A percentile compares a stretch with the other conserved stretches of the same genome.
Conservation (phyloP, 2,888 invertebrate genomes). For the Nephrotoma flavescens region DNA sequence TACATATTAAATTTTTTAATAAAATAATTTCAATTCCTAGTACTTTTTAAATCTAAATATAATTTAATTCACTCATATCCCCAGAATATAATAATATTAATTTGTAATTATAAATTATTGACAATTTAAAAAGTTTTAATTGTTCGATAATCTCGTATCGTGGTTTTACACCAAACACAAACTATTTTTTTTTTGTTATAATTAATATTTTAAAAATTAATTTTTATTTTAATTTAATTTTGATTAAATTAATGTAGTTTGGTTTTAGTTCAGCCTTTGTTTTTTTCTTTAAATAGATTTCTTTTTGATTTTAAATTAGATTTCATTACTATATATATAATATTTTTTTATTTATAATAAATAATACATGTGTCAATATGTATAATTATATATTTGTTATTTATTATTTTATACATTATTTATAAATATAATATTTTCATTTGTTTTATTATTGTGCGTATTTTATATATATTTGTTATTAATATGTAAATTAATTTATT, state of each 20-base stretch:
- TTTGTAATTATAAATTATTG: background rate
- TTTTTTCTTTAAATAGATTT: background rate
- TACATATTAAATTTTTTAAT: background rate
- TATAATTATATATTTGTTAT: background rate
- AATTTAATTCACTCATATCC: background rate
- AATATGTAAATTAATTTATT: background rate
- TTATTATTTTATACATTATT: background rate
- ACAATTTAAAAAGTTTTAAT: background rate
- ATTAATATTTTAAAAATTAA: background rate
- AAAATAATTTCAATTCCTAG: background rate
- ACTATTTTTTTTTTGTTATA: background rate
- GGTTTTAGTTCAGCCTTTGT: background rate
- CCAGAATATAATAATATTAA: background rate
- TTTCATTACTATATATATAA: background rate
- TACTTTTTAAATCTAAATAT: background rate
- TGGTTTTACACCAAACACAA: background rate
- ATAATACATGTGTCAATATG: background rate
- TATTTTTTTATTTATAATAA: background rate
- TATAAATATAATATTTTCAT: background rate
- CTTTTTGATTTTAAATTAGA: background rate
- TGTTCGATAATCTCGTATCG: background rate
- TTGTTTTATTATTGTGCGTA: background rate
- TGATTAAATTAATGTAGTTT: background rate
- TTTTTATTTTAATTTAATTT: background rate
- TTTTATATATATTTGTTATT: background rate